Conservation (phyloP, 2,888 invertebrate species). For the Cheilosia soror region DNA sequence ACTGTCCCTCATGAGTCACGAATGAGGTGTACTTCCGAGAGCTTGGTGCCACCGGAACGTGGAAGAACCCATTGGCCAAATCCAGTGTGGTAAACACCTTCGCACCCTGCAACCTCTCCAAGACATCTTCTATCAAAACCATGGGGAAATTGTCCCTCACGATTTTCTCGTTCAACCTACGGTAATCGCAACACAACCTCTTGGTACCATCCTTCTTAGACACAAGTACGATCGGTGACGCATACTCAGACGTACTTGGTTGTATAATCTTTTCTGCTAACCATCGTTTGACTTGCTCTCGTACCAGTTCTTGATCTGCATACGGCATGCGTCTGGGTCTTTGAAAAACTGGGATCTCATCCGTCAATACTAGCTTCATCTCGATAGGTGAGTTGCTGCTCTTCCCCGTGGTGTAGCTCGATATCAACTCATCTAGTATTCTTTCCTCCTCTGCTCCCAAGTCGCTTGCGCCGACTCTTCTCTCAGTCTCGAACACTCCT, state of each 20-base stretch:
- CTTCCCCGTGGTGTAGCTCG: neutral
- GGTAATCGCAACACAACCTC: too few relatives aligned
- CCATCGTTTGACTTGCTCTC: constrained; percentile 15
- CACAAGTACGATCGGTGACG: too few relatives aligned
- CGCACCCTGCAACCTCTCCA: constrained; percentile 2
- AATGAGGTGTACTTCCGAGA: constrained; percentile 79
- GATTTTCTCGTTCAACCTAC: constrained; percentile 29
- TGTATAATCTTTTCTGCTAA: constrained; percentile 38
- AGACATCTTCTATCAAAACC: constrained; percentile 37
- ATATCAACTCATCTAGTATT: neutral
- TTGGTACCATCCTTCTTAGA: too few relatives aligned
- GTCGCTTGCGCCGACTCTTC: neutral
- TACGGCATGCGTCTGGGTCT: constrained; percentile 24
- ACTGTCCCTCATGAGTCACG: constrained; percentile 80
- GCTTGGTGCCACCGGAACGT: constrained; percentile 18
- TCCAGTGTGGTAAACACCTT: constrained; percentile 19
- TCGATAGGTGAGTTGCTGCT: constrained; percentile 9
- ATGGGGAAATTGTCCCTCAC: constrained; percentile 48
- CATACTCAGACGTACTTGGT: too few relatives aligned
- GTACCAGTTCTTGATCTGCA: constrained; percentile 6
- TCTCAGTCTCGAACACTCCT: neutral
- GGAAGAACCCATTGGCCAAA: constrained; percentile 38
- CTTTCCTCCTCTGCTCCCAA: neutral
- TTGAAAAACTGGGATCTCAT: constrained; percentile 14
- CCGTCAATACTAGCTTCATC: constrained; percentile 16